These are phyloP conservation scores for Sepioteuthis lessoniana DNA, from an alignment of 2,888 invertebrate genomes.

Conservation along the genomic window DNA sequence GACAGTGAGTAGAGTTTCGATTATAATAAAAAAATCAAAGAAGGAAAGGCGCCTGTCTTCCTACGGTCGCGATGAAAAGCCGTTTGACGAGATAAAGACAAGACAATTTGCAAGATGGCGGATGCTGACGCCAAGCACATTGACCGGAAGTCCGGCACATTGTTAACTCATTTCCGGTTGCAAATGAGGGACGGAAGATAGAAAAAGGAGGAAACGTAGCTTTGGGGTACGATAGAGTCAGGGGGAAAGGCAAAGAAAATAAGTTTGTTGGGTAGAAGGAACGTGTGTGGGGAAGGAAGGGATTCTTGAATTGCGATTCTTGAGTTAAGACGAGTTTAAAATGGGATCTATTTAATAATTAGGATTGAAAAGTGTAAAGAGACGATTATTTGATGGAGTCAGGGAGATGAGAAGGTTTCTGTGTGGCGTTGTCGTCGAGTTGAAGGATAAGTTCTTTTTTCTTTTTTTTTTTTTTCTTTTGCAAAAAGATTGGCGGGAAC, in stretches of 20 bases:
- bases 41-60: background rate
- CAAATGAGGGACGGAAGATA: background rate
- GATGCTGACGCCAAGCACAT: slow-evolving; percentile 33
- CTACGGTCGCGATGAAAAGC: background rate
- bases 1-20: background rate
- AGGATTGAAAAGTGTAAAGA: background rate
- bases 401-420: background rate
- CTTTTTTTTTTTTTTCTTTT: too few relatives aligned
- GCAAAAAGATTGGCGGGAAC: background rate
- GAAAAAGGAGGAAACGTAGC: background rate
- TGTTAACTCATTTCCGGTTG: slow-evolving; percentile 20
- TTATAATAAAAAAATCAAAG: background rate
- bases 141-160: background rate
- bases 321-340: background rate
- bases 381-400: background rate
- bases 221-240: background rate
- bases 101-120: background rate
- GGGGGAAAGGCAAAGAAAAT: background rate
- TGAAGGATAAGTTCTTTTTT: background rate
- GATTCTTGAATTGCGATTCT: background rate
- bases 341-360: background rate
- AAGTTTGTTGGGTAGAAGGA: background rate
- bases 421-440: background rate
- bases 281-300: background rate
- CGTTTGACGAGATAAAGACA: slow-evolving; percentile 4